Base-by-base conservation (phyloP, 1,140 invertebrate species). In the Theocolax elegans region DNA sequence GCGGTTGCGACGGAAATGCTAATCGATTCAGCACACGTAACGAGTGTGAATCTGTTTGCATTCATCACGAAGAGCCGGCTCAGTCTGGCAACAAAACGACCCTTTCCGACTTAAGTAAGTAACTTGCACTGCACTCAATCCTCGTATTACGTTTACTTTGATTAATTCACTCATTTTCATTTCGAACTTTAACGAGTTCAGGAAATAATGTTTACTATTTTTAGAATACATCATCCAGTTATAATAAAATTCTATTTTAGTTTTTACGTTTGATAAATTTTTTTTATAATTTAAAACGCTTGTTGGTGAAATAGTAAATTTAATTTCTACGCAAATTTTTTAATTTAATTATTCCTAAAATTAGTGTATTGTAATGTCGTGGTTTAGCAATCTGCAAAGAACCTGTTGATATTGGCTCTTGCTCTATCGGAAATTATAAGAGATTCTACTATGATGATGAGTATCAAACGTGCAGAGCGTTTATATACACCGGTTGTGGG, bases 1-100 rank as follows among this genome's bases (percentile, higher is more conserved):
- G 91, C 51, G 96, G 96, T 68, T 97, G 95, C 81, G 90, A 90
- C 42, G 96, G 95, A 53, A 96, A 94, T 75, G 91, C 89, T 23
- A 97, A 97, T 81, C 90, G 93, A 75, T 97, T 96, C 84, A 88
- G 85, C 62, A 89, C 90, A 19, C 82, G 87, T 56, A 82, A 88
- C 46, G 91, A 94, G 73, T 96, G 94, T 79, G 88, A 90, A 76
- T 86, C 87, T 6, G 86, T 90, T 74, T 94, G 92, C 80, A 77
- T 87, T 69, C 85, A 87, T 70, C 84, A 83, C 38, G 83, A 85
- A 72, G 87, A 88, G 67, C 82, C 85, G 17, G 69, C 82, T 8
- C 76, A 85, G 4, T 53, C 76, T 51, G 83, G 82, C 72, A 88
- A 87, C 62, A 78, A 83, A 19, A 85, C 85, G 3, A 76, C 75